Conservation (phyloP, 2,113 vertebrate species). For the Excalfactoria chinensis region DNA sequence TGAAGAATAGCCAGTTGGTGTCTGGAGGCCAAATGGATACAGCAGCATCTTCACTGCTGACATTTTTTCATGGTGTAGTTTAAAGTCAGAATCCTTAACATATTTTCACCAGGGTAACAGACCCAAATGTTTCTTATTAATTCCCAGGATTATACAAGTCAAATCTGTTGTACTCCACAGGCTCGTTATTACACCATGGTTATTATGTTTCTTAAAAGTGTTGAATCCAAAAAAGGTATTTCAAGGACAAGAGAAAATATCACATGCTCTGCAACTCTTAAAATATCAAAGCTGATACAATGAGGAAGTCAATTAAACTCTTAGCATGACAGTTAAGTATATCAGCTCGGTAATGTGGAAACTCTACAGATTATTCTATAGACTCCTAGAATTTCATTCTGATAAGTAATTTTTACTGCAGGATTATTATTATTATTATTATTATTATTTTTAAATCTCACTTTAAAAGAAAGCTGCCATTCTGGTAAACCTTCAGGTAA, state of each 20-base stretch:
- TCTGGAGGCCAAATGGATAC: not conserved
- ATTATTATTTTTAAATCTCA: not conserved
- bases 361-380: not conserved
- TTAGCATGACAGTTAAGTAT: not conserved
- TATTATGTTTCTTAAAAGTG: not conserved
- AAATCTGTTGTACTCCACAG: not conserved
- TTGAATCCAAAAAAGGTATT: not conserved
- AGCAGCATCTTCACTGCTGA: not conserved
- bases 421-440: too few species aligned
- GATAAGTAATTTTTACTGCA: not conserved
- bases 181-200: not conserved
- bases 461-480: not conserved
- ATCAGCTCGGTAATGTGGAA: not conserved
- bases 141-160: not conserved
- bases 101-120: not conserved
- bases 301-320: not conserved
- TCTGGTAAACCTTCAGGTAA: not conserved
- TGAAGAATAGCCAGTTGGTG: not conserved
- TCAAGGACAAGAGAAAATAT: not conserved
- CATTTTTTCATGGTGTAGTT: not conserved
- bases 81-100: not conserved
- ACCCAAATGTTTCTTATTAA: not conserved
- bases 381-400: not conserved
- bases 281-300: not conserved
- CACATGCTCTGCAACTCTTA: not conserved